These are phyloP conservation scores for Scaptomyza montana DNA, from an alignment of 1,140 invertebrate species.

Conservation along the genomic window DNA sequence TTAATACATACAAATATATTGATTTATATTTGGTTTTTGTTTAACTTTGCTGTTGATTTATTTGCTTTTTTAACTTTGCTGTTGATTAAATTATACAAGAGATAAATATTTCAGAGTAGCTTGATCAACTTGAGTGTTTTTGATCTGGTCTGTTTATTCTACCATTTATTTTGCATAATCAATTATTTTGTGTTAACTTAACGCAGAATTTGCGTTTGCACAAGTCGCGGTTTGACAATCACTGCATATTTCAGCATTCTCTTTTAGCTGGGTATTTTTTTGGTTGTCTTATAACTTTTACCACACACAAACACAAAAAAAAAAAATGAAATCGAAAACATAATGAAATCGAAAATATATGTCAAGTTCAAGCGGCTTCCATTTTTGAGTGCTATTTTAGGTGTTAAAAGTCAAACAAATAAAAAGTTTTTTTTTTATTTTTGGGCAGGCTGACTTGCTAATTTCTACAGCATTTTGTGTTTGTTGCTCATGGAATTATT, in stretches of 20 bases:
- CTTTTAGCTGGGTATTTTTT: conserved; percentile 15
- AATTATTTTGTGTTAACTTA: conserved; percentile 14
- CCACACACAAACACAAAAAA: conserved; percentile 6
- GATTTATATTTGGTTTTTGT: conserved; percentile 6
- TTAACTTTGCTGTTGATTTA: conserved; percentile 30
- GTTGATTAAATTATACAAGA: conserved; percentile 70
- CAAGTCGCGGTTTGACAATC: conserved; percentile 26
- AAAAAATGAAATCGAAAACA: conserved; percentile 48
- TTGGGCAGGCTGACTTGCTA: conserved; percentile 63
- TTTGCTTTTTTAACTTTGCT: neutral
- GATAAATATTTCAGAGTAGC: conserved; percentile 42
- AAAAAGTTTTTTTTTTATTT: conserved; percentile 42
- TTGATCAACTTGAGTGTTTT: conserved; percentile 16
- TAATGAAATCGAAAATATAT: conserved; percentile 62
- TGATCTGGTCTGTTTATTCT: conserved; percentile 45
- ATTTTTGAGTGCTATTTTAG: conserved; percentile 41
- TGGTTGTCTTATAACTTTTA: conserved; percentile 46
- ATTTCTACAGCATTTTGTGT: conserved; percentile 64
- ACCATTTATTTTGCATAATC: conserved; percentile 29
- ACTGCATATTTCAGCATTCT: conserved; percentile 35
- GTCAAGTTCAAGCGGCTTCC: conserved; percentile 71
- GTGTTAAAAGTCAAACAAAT: conserved; percentile 67
- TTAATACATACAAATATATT: conserved; percentile 12
- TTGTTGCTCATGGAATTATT: conserved; percentile 17
- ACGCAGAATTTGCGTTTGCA: conserved; percentile 64